Evolutionary conservation across 2,797 vertebrate genomes (phyloP).

Genomic region (Carcharodon carcharias): DNA sequence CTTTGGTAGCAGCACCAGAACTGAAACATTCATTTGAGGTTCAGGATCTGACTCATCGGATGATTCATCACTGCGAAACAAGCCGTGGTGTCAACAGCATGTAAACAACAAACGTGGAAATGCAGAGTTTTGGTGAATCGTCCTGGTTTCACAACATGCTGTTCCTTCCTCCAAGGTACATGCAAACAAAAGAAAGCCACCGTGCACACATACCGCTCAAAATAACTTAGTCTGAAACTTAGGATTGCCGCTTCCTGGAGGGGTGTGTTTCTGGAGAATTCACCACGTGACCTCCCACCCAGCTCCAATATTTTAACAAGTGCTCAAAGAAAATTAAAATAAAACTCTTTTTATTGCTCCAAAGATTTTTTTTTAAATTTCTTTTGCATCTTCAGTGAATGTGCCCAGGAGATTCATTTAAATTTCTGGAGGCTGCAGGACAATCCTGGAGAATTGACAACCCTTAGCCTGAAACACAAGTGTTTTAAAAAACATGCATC

Average conservation of each 20-base stretch:
- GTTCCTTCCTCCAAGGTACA: neutral
- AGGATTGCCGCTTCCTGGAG: neutral
- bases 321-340: neutral
- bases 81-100: neutral
- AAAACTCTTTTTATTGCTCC: neutral
- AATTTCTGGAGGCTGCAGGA: too few species aligned
- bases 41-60: slow-evolving; percentile 91
- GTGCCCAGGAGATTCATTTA: too few species aligned
- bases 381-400: too few species aligned
- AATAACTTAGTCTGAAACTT: neutral
- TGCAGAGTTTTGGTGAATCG: neutral
- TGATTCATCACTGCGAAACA: slow-evolving; percentile 81
- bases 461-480: too few species aligned
- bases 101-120: neutral
- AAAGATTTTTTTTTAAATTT: neutral
- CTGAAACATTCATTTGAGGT: slow-evolving; percentile 83
- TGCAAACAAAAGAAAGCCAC: neutral
- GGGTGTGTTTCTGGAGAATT: neutral
- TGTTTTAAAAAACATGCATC: too few species aligned
- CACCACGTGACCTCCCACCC: neutral
- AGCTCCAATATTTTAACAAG: neutral
- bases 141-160: neutral
- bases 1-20: slow-evolving; percentile 73
- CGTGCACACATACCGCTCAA: neutral
- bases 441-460: too few species aligned